Base-by-base conservation (phyloP, 1,140 invertebrate genomes). In the Musca domestica region DNA sequence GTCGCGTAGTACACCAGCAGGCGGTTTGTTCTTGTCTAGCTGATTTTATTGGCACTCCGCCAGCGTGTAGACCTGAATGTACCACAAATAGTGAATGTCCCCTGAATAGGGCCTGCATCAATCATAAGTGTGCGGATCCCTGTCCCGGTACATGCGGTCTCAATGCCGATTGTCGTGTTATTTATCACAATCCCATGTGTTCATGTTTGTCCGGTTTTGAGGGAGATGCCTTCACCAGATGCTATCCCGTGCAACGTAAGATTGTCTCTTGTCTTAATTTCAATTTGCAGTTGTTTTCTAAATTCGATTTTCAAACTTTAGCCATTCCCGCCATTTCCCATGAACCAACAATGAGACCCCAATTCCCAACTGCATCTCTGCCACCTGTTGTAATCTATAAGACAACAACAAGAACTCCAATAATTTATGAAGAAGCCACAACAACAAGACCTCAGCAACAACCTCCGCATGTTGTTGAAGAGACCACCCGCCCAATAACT, bases 41-140 rank as follows among this genome's bases (percentile, higher is more conserved):
- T 71, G 88, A 88, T 20, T 93, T 89, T 73, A 83, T 90, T 70
- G 91, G 91, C 41, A 83, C 86, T 27, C 90, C 91, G 58, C 91
- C 91, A 56, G 81, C 85, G 23, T 93, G 91, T 73, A 84, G 88
- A 81, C 91, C 91, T 17, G 91, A 94, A 82, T 94, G 92, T 81
- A 79, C 92, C 27, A 87, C 91, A 4, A 92, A 89, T 74, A 87
- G 89, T 0, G 92, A 95, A 83, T 95, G 92, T 79, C 82, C 90
- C 5, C 85, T 87, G 51, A 88, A 88, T 30, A 88, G 89, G 75
- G 90, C 91, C 30, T 94, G 92, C 74, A 85, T 93, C 2, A 90
- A 91, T 75, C 88, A 92, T 72, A 91, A 91, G 74, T 94, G 92
- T 79, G 88, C 88, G 0, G 90, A 95, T 83, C 92, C 92, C 2